phyloP scores from a whole-genome alignment of 1,140 invertebrate species.

The Drusus annulatus region DNA sequence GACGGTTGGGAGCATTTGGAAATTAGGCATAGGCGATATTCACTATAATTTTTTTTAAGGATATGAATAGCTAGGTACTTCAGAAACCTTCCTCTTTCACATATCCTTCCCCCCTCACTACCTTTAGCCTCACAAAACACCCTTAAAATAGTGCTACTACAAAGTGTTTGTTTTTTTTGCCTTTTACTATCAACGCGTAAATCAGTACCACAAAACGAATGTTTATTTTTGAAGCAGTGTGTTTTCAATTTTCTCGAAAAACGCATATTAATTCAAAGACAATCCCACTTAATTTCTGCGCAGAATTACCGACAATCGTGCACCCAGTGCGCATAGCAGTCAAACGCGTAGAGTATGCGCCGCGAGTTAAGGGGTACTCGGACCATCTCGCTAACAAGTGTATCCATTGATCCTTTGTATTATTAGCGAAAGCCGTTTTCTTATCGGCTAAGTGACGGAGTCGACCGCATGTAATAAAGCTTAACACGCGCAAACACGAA shows the following conservation, averaged over 20 bases:
- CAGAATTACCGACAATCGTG: constrained; percentile 21
- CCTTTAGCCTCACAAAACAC: no score
- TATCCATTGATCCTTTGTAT: constrained; percentile 34
- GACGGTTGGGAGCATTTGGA: no score
- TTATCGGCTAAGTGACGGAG: constrained; percentile 31
- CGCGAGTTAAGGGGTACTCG: background rate
- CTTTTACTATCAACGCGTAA: no score
- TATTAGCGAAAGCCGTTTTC: constrained; percentile 22
- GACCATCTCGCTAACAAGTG: constrained; percentile 32
- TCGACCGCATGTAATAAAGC: constrained; percentile 1
- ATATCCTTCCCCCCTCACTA: no score
- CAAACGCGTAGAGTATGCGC: no score
- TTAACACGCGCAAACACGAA: background rate
- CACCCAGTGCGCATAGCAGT: background rate
- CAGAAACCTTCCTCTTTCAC: no score
- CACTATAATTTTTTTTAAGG: no score
- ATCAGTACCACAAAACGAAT: no score
- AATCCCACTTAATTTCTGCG: background rate
- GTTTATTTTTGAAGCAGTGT: background rate
- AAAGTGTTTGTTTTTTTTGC: no score
- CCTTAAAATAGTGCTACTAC: no score
- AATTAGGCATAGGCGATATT: no score
- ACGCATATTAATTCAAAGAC: background rate
- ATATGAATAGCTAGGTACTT: no score
- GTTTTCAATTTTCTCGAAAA: background rate